Evolutionary conservation across 2,888 invertebrate genomes (phyloP).

Genomic region (Himalopsyche kuldschensis): DNA sequence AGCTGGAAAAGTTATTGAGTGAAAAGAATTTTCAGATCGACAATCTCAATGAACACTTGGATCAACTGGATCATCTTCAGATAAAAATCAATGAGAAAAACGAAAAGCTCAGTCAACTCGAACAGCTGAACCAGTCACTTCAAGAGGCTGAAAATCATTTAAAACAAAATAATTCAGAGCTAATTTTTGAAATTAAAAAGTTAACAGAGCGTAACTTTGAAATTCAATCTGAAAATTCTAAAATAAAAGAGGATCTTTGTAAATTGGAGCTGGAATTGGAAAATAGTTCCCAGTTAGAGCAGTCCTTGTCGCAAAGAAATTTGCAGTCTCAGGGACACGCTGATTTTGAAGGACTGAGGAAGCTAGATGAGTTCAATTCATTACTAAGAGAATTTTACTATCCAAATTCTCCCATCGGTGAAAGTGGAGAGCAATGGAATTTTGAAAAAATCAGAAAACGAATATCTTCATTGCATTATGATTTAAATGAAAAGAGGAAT

Average conservation of each 20-base stretch:
- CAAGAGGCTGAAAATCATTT: slow-evolving; percentile 51
- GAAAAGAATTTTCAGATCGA: slow-evolving; percentile 61
- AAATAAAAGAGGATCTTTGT: slow-evolving; percentile 50
- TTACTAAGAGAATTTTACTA: slow-evolving; percentile 31
- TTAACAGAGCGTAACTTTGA: slow-evolving; percentile 24
- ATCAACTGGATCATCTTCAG: slow-evolving; percentile 55
- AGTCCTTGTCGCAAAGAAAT: background rate
- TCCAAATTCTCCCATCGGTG: slow-evolving; percentile 2
- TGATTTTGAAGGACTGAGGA: slow-evolving; percentile 41
- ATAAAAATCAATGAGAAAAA: slow-evolving; percentile 57
- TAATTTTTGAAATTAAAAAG: slow-evolving; percentile 43
- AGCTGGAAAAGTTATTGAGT: slow-evolving; percentile 56
- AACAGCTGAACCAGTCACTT: slow-evolving; percentile 49
- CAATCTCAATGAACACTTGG: slow-evolving; percentile 56
- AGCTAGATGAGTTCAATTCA: slow-evolving; percentile 38
- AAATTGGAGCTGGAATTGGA: slow-evolving; percentile 57
- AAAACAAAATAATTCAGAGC: slow-evolving; percentile 52
- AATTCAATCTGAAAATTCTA: slow-evolving; percentile 45
- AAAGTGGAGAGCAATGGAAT: slow-evolving; percentile 54
- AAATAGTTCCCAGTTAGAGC: slow-evolving; percentile 44
- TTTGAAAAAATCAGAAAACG: slow-evolving; percentile 57
- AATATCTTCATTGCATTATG: slow-evolving; percentile 54
- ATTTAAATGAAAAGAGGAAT: slow-evolving; percentile 52
- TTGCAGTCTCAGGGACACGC: slow-evolving; percentile 41
- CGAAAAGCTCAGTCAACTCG: slow-evolving; percentile 53